Base-by-base conservation (phyloP, 2,113 vertebrate species). In the Peromyscus polionotus region DNA sequence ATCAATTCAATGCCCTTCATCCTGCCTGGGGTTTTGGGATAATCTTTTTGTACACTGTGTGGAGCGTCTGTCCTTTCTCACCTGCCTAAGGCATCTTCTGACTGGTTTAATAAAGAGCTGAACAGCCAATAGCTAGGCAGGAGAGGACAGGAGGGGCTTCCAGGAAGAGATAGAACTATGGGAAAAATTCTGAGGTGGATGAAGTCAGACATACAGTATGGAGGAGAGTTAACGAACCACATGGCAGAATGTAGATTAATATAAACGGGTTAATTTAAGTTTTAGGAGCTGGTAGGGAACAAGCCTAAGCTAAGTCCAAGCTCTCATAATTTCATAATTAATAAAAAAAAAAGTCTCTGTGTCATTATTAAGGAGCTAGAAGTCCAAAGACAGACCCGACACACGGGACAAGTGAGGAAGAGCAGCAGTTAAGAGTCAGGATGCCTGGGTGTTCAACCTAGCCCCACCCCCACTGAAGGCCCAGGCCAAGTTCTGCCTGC, bases 401-500 rank as follows among this genome's bases (percentile, higher is more conserved):
- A n/a, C 70, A 39, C 17, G 70, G 57, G 33, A 88, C 51, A 17
- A 51, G 4, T 24, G 70, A 91, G 86, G 79, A 95, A 86, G 42
- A 94, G 90, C 16, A 93, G 61, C 39, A 26, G 45, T 57, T 39
- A n/a, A 51, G 81, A 72, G 36, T 33, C 77, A 77, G n/a, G 83
- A 4, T 90, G 73, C 76, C 33, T 57, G 73, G 94, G 61, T 51
- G 51, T 42, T n/a, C 73, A 17, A 51, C 42, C 24, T 67, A 20
- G 42, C 33, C 72, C 45, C 57, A 14, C 45, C 45, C 8, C 20
- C 48, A 57, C 63, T 75, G 28, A 57, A 68, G 54, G 61, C 67
- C 57, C 51, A 36, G 39, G 76, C 81, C 91, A 95, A 85, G 73
- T 33, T 72, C 63, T 88, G 84, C 51, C 61, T 93, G 75, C 65